Evolutionary conservation across 2,888 invertebrate species (phyloP).

Genomic region (Pherbina coryleti): DNA sequence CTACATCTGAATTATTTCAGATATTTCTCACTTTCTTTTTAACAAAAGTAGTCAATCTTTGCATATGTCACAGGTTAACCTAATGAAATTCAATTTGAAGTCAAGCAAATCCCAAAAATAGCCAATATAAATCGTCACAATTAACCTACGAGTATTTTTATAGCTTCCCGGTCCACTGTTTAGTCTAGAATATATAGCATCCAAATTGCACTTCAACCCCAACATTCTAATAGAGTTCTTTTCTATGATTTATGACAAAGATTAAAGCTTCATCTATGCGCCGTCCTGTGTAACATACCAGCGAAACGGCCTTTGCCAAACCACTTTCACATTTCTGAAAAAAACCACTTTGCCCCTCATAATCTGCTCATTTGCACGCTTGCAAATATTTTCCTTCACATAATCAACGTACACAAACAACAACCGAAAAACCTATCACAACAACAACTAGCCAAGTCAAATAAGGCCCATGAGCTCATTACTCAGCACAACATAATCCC

Average conservation of each 20-base stretch:
- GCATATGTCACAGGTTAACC: no score
- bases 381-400: conserved; percentile 5
- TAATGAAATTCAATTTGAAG: no score
- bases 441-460: conserved; percentile 33
- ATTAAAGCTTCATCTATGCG: neutral
- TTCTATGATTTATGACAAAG: neutral
- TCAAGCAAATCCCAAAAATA: neutral
- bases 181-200: no score
- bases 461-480: conserved; percentile 30
- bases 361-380: conserved; percentile 8
- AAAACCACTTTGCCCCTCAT: neutral
- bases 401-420: conserved; percentile 14
- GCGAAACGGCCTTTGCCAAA: neutral
- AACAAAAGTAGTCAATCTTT: no score
- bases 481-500: conserved; percentile 24
- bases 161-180: no score
- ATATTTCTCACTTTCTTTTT: no score
- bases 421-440: conserved; percentile 6
- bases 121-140: neutral
- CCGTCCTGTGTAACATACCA: neutral
- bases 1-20: no score
- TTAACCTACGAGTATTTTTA: neutral
- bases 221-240: neutral
- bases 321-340: neutral
- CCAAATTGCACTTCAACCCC: neutral